Evolutionary conservation across 2,888 invertebrate genomes (phyloP).

Genomic region (Octonoba sinensis): DNA sequence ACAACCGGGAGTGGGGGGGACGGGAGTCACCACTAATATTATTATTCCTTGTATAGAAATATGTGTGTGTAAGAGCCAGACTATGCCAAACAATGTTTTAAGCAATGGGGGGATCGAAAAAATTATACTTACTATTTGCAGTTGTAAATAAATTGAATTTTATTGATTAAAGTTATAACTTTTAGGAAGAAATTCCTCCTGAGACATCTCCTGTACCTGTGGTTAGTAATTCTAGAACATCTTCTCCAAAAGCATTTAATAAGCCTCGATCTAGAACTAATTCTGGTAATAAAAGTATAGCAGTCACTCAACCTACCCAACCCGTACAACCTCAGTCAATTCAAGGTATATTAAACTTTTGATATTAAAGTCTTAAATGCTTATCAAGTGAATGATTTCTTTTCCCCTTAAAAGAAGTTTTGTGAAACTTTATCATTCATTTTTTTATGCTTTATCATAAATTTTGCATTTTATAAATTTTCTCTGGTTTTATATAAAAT

Average conservation of each 20-base stretch:
- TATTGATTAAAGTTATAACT: too few species aligned
- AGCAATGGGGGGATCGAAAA: too few species aligned
- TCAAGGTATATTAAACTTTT: constrained; percentile 10
- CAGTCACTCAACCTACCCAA: constrained; percentile 6
- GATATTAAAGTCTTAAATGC: too few species aligned
- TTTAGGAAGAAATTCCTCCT: constrained; percentile 21
- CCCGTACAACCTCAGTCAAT: constrained; percentile 19
- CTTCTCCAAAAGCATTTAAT: constrained; percentile 43
- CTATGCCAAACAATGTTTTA: too few species aligned
- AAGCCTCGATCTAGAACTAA: constrained; percentile 35
- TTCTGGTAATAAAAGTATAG: constrained; percentile 1
- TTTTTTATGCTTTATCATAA: background rate
- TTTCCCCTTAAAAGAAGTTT: background rate
- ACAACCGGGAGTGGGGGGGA: too few species aligned
- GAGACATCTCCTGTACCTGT: constrained; percentile 9
- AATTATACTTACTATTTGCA: too few species aligned
- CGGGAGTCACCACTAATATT: too few species aligned
- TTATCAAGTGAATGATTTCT: background rate
- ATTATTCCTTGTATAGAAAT: too few species aligned
- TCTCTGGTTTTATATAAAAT: background rate
- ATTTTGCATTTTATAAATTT: background rate
- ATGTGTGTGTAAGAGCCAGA: too few species aligned
- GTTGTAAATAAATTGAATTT: too few species aligned
- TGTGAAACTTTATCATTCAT: background rate
- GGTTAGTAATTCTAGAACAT: constrained; percentile 23